These are phyloP conservation scores for Umimayanthus kanabou DNA, from an alignment of 92 coral and sea anemone species.

Conservation along the genomic window DNA sequence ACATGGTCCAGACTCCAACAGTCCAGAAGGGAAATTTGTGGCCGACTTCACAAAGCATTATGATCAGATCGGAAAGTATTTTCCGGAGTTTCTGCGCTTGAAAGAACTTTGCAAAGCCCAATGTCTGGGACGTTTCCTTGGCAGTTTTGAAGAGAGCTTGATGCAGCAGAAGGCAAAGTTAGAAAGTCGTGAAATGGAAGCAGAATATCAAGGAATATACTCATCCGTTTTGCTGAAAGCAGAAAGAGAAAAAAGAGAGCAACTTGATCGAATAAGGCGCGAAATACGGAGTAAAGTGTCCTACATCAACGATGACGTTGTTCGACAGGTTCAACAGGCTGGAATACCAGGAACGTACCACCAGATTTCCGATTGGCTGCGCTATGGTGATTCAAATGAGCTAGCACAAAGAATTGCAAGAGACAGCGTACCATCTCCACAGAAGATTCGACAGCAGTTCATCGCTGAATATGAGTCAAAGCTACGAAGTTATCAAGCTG, in stretches of 20 bases:
- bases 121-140: constrained; percentile 38
- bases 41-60: constrained; percentile 45
- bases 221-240: constrained; percentile 8
- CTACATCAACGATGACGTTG: constrained; percentile 26
- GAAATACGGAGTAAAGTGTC: constrained; percentile 25
- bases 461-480: constrained; percentile 14
- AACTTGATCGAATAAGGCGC: constrained; percentile 7
- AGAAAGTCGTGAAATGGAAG: constrained; percentile 24
- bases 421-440: constrained; percentile 29
- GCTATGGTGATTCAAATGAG: constrained; percentile 33
- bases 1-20: constrained; percentile 44
- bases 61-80: constrained; percentile 42
- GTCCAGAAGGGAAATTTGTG: constrained; percentile 48
- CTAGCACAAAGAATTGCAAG: constrained; percentile 36
- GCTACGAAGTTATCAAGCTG: neutral
- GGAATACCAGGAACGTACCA: constrained; percentile 16
- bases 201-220: constrained; percentile 23
- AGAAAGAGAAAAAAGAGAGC: neutral
- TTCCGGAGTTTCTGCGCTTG: constrained; percentile 51
- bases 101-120: constrained; percentile 56
- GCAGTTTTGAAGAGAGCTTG: constrained; percentile 20
- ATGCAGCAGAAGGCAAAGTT: neutral
- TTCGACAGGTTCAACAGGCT: constrained; percentile 40
- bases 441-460: constrained; percentile 18
- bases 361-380: constrained; percentile 34